phyloP scores from a whole-genome alignment of 2,113 vertebrate genomes.

The Damaliscus lunatus region DNA sequence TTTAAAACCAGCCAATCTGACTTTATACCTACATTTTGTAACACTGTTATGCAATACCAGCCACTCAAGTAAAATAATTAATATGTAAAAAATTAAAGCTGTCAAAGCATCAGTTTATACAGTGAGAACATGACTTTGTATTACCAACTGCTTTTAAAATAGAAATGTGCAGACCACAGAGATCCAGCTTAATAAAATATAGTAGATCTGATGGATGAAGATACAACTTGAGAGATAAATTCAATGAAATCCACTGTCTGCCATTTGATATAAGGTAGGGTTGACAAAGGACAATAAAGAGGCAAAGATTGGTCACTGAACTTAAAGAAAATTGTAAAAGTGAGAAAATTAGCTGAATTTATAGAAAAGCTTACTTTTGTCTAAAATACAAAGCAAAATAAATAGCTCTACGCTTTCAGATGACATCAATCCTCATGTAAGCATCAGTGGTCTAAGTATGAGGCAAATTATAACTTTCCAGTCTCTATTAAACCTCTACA shows the following conservation, averaged over 20 bases:
- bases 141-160: not conserved
- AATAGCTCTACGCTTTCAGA: not conserved
- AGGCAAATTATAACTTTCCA: conserved; percentile 12
- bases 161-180: not conserved
- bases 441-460: rapidly evolving
- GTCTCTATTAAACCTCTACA: not conserved
- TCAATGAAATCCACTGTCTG: not conserved
- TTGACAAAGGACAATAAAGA: not conserved
- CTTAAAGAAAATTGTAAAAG: not conserved
- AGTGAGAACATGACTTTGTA: not conserved
- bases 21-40: not conserved
- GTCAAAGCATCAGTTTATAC: not conserved
- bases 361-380: not conserved
- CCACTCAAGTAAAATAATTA: not conserved
- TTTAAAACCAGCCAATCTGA: not conserved
- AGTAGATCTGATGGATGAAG: not conserved
- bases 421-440: not conserved
- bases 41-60: not conserved
- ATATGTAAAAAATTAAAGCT: not conserved
- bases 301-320: not conserved
- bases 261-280: not conserved
- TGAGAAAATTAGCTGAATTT: not conserved
- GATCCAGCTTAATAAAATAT: not conserved
- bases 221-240: not conserved
- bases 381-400: not conserved